Evolutionary conservation across 2,113 vertebrate species (phyloP), one percentile per base, ranked within the genome.

Genomic region (Dasyornis broadbenti): DNA sequence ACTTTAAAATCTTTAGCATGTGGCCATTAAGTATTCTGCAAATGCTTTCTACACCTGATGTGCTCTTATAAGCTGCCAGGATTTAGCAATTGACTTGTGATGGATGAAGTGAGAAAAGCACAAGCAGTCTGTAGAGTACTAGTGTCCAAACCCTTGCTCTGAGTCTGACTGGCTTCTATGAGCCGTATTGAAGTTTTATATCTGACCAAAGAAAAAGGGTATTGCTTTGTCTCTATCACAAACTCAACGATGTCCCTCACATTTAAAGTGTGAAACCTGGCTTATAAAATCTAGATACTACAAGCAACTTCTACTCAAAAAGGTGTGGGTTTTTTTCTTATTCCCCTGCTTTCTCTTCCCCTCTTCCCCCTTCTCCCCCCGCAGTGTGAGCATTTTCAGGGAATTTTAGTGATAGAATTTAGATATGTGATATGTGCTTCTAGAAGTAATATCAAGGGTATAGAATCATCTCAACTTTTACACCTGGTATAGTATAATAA

Each of bases 71-170:
- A 96, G 28, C 76, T 91, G 92, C 68, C 94, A 95, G 72, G 60
- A 78, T 80, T 95, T 88, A 92, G 61, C 71, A 96, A 94, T 91
- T 96, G 85, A 81, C 82, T 79, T 86, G 64, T 96, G 95, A 95
- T 96, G 61, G 82, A 97, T 97, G 90, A 96, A 94, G 90, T 94
- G 87, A 91, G 87, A 91, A 87, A 53, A 88, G 44, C 44, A 91
- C 72, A 87, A 90, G 33, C 15, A 86, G 47, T 88, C 59, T 90
- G 42, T 31, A 68, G 63, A 94, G 75, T 75, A 47, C 39, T 61
- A 70, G 27, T 75, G 85, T 52, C 71, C 82, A 86, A 65, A 77
- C 28, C 71, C 63, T 80, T 87, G 18, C 75, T 77, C 17, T 39
- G 84, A 80, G 54, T 54, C 89, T 92, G 42, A 71, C 47, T 86